Conservation (phyloP, 35 echinoderm and acorn worm species). For the Acanthaster planci region DNA sequence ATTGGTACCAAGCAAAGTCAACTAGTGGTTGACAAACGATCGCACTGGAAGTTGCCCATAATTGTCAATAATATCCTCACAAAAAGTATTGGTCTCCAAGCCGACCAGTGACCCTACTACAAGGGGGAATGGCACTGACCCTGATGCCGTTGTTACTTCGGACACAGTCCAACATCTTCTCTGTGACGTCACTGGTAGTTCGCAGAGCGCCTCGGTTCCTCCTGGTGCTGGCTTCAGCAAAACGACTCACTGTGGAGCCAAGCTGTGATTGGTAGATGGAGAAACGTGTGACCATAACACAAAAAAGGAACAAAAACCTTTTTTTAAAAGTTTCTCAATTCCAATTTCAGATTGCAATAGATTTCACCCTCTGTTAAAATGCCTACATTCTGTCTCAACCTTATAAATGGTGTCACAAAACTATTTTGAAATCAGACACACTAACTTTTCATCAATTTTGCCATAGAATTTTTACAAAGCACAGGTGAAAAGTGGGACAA, state of each 20-base stretch:
- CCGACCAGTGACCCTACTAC: too few species aligned
- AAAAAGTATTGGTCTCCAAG: too few species aligned
- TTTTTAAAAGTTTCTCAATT: not conserved
- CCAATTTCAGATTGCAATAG: not conserved
- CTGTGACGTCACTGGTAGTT: conserved; percentile 60
- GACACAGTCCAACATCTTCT: conserved; percentile 93
- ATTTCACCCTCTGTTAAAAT: not conserved
- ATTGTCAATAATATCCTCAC: too few species aligned
- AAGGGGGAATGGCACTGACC: conserved; percentile 60
- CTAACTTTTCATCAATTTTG: too few species aligned
- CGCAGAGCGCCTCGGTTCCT: conserved; percentile 55
- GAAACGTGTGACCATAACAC: not conserved
- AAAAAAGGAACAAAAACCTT: not conserved
- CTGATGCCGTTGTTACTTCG: conserved; percentile 94
- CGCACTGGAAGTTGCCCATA: too few species aligned
- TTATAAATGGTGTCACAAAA: too few species aligned
- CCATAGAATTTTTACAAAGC: too few species aligned
- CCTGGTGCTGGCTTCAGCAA: conserved; percentile 55
- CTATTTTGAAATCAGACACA: too few species aligned
- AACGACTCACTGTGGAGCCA: conserved; percentile 74
- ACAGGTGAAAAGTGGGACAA: too few species aligned
- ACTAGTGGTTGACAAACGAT: too few species aligned
- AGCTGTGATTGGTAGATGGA: conserved; percentile 41
- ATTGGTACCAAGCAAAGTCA: too few species aligned
- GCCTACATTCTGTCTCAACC: not conserved